Conservation (phyloP, 1,140 invertebrate species). For the Papilio dardanus region DNA sequence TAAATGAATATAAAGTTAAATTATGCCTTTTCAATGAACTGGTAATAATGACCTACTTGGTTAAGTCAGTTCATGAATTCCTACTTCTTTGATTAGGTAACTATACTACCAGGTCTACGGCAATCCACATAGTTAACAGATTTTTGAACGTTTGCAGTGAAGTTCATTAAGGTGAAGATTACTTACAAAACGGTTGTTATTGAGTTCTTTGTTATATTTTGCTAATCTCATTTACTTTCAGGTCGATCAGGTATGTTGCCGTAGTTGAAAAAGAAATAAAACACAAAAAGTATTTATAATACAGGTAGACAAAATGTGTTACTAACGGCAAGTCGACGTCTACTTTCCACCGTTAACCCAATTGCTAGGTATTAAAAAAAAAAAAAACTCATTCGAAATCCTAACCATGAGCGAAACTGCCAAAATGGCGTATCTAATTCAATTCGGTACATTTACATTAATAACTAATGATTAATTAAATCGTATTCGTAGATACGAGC, state of each 20-base stretch:
- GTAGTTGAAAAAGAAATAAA: not conserved
- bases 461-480: not conserved
- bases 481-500: not conserved
- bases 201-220: not conserved
- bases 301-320: conserved; percentile 12
- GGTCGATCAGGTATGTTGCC: not conserved
- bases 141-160: too few relatives aligned
- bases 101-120: too few relatives aligned
- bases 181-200: not conserved
- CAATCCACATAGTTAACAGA: too few relatives aligned
- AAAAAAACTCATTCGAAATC: conserved; percentile 27
- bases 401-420: conserved; percentile 23
- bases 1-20: too few relatives aligned
- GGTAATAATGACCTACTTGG: too few relatives aligned
- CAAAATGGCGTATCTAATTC: conserved; percentile 1
- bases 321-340: conserved; percentile 8
- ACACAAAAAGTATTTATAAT: conserved; percentile 2
- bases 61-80: too few relatives aligned
- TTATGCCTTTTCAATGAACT: too few relatives aligned
- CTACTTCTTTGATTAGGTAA: too few relatives aligned
- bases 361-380: conserved; percentile 1
- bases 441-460: conserved; percentile 20
- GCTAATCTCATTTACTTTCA: not conserved
- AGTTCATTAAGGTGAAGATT: too few relatives aligned
- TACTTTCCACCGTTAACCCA: conserved; percentile 24